A percentile compares a stretch with the other conserved stretches of the same genome.
Conservation (phyloP, 1,140 invertebrate genomes). For the Cardiocondyla obscurior region DNA sequence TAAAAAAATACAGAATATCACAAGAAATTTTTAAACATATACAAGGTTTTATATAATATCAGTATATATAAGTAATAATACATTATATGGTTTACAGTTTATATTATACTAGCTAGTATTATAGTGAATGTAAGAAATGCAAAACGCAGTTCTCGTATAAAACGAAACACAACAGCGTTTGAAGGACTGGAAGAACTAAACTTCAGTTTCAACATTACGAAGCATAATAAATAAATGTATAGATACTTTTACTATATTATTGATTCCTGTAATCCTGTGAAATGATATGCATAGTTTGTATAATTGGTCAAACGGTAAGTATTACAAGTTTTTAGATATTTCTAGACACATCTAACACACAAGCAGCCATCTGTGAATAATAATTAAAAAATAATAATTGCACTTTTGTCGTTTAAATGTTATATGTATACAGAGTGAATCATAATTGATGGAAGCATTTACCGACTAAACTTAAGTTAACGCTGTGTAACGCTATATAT, state of each 20-base stretch:
- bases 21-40: slow-evolving; percentile 4
- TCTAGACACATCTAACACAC: background rate
- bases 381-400: background rate
- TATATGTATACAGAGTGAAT: background rate
- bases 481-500: no score
- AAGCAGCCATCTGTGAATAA: background rate
- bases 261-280: background rate
- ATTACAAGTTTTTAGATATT: background rate
- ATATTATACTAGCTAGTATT: no score
- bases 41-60: background rate
- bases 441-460: no score
- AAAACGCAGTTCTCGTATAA: background rate
- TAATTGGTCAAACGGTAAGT: slow-evolving; percentile 10
- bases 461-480: no score
- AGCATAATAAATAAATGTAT: slow-evolving; percentile 9
- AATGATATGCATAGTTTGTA: slow-evolving; percentile 19
- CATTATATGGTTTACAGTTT: no score
- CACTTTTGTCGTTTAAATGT: background rate
- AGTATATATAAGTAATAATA: no score
- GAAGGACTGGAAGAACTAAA: slow-evolving; percentile 29
- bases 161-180: background rate
- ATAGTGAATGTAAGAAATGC: background rate
- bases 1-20: background rate
- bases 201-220: background rate
- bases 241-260: background rate